These are phyloP conservation scores for Pangasius macronema DNA, from an alignment of 2,797 vertebrate genomes.

Conservation along the genomic window DNA sequence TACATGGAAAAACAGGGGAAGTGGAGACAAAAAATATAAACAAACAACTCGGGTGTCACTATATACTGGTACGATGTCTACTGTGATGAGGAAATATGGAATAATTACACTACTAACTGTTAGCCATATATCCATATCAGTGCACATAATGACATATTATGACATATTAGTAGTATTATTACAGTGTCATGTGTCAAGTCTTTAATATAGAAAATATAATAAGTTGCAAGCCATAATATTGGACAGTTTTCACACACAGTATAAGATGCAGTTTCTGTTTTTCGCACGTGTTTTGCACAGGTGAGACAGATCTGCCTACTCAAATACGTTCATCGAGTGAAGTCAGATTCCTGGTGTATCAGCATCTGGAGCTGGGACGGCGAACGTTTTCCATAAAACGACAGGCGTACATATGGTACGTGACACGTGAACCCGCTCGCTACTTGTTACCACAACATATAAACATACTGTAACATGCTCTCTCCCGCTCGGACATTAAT, in stretches of 20 bases:
- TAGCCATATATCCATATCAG: neutral
- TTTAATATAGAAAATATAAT: neutral
- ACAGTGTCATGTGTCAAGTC: neutral
- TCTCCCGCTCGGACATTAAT: neutral
- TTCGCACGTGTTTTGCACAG: neutral
- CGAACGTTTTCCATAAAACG: neutral
- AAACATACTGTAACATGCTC: neutral
- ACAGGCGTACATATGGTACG: neutral
- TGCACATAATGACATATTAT: neutral
- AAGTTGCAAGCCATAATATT: neutral
- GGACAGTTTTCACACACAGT: neutral
- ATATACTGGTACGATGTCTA: neutral
- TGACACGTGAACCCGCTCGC: neutral
- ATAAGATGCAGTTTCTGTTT: neutral
- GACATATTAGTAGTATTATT: neutral
- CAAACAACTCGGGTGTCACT: neutral
- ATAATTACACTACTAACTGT: neutral
- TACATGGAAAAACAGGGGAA: neutral
- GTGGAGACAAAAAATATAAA: neutral
- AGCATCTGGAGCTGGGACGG: neutral
- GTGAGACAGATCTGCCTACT: neutral
- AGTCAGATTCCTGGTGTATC: neutral
- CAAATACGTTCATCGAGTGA: neutral
- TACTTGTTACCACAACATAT: neutral
- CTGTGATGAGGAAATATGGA: neutral